Conservation (phyloP, 92 coral and sea anemone genomes). For the Meandrina meandrites region DNA sequence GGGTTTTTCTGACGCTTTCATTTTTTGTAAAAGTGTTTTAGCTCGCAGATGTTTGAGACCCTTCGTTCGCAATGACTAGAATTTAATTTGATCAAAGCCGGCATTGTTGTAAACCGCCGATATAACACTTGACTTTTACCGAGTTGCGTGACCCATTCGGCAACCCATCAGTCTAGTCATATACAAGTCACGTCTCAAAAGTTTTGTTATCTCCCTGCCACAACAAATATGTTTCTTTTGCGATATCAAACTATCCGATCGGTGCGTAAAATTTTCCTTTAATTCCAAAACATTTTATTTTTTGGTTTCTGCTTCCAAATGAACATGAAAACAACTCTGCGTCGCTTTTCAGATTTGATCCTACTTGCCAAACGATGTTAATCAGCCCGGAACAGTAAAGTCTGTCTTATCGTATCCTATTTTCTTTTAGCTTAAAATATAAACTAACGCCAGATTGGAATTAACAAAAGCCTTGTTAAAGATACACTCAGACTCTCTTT, state of each 20-base stretch:
- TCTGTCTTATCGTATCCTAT: slow-evolving; percentile 7
- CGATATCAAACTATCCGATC: not conserved
- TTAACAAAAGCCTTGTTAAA: not conserved
- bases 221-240: not conserved
- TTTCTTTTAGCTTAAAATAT: not conserved
- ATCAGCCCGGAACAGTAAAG: not conserved
- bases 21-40: not conserved
- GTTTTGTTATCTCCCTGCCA: not conserved
- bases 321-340: not conserved
- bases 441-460: not conserved
- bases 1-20: not conserved
- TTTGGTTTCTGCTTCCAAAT: not conserved
- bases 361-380: not conserved
- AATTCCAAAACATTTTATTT: not conserved
- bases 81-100: not conserved
- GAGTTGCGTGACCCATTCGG: slow-evolving; percentile 4
- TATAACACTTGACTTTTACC: not conserved
- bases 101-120: not conserved
- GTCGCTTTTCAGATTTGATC: not conserved
- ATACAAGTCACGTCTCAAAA: not conserved
- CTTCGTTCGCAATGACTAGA: slow-evolving; percentile 14
- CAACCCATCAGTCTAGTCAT: not conserved
- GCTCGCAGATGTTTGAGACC: slow-evolving; percentile 32
- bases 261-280: not conserved
- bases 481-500: not conserved